Conservation (phyloP, 2,113 vertebrate species). For the Chlamydotis undulata region DNA sequence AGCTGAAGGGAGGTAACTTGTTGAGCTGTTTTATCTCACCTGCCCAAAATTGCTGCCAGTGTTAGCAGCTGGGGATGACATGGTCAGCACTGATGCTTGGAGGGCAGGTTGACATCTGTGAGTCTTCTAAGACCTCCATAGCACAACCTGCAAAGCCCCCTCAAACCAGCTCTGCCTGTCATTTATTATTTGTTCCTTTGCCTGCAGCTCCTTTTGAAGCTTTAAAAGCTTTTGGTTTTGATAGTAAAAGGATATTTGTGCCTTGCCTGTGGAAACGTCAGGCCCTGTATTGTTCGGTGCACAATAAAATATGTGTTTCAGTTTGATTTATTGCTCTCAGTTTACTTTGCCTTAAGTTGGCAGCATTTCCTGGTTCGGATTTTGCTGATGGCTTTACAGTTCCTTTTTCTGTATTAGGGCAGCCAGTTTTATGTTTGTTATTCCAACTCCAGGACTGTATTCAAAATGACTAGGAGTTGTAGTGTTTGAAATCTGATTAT, state of each 20-base stretch:
- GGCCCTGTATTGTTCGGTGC: conserved; percentile 22
- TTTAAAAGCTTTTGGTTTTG: conserved; percentile 56
- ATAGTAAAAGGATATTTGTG: conserved; percentile 48
- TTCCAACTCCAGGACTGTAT: conserved; percentile 38
- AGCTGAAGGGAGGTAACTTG: neutral
- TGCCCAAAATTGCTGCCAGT: neutral
- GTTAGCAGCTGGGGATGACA: neutral
- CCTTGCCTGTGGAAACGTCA: conserved; percentile 40
- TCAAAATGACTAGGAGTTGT: conserved; percentile 30
- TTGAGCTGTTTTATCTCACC: neutral
- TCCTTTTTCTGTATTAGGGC: conserved; percentile 2
- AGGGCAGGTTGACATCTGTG: neutral
- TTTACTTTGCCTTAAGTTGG: conserved; percentile 58
- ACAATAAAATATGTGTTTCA: conserved; percentile 43
- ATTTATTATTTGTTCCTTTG: conserved; percentile 20
- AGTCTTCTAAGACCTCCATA: neutral
- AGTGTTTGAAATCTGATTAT: conserved; percentile 49
- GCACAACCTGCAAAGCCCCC: neutral
- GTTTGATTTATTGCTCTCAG: conserved; percentile 58
- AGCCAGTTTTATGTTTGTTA: conserved; percentile 39
- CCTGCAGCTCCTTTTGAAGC: conserved; percentile 42
- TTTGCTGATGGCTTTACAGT: conserved; percentile 51
- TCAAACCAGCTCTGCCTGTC: conserved; percentile 11
- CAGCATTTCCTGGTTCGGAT: conserved; percentile 45
- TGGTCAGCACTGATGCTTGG: neutral